Percentiles rank a stretch among this genome's conserved stretches.
Conservation (phyloP, 1,140 invertebrate species). For the Whitmania pigra region DNA sequence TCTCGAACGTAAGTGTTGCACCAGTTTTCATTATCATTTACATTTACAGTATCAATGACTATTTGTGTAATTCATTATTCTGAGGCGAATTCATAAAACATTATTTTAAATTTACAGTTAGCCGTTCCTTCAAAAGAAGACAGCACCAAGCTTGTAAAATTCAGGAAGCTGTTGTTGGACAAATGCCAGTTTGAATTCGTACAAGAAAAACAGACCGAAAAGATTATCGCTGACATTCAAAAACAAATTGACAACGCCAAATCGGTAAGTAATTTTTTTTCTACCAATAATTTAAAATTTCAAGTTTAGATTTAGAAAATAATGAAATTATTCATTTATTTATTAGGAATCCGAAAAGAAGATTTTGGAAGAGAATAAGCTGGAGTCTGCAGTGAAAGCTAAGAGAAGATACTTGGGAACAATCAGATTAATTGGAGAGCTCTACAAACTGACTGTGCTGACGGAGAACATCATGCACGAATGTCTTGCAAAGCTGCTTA, state of each 20-base stretch:
- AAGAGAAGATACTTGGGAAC: slow-evolving; percentile 72
- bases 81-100: too few species aligned
- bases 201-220: slow-evolving; percentile 55
- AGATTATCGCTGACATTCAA: slow-evolving; percentile 27
- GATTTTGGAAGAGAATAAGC: slow-evolving; percentile 36
- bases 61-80: too few species aligned
- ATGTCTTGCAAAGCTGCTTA: slow-evolving; percentile 67
- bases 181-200: slow-evolving; percentile 78
- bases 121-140: slow-evolving; percentile 33
- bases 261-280: too few species aligned
- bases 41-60: too few species aligned
- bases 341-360: slow-evolving; percentile 26
- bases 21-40: too few species aligned
- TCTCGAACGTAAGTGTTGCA: slow-evolving; percentile 26
- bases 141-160: slow-evolving; percentile 50
- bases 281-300: too few species aligned
- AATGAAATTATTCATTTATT: too few species aligned
- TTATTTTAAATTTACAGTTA: too few species aligned
- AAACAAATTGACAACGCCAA: slow-evolving; percentile 26
- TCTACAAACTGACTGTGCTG: slow-evolving; percentile 82
- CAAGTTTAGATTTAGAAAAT: too few species aligned
- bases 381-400: slow-evolving; percentile 59
- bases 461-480: slow-evolving; percentile 74
- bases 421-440: slow-evolving; percentile 73
- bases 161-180: slow-evolving; percentile 65